Conservation (phyloP, 2,797 vertebrate species). For the Acanthiza pusilla region DNA sequence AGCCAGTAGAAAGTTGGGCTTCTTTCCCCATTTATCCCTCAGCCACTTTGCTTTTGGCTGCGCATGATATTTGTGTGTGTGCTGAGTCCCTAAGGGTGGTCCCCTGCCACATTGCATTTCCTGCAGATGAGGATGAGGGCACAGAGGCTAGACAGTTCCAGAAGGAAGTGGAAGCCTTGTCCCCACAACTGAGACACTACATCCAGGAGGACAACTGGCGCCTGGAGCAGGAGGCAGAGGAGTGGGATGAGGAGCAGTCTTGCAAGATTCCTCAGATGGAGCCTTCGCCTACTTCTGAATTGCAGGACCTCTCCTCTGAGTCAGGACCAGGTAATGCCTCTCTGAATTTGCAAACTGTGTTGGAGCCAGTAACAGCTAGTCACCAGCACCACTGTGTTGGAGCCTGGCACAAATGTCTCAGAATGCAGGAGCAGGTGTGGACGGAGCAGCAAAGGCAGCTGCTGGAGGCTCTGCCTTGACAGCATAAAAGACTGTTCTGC, state of each 20-base stretch:
- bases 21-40: not conserved
- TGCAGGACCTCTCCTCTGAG: slow-evolving; percentile 60
- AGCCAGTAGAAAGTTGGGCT: not conserved
- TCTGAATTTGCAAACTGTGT: not conserved
- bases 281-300: slow-evolving; percentile 31
- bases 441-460: not conserved
- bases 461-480: not conserved
- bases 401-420: not conserved
- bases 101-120: not conserved
- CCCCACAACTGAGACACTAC: slow-evolving; percentile 80
- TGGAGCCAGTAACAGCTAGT: not conserved
- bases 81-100: not conserved
- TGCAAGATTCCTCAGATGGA: slow-evolving; percentile 85
- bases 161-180: slow-evolving; percentile 82
- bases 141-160: slow-evolving; percentile 77
- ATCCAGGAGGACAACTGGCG: slow-evolving; percentile 90
- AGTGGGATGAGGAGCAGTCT: slow-evolving; percentile 90
- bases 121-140: slow-evolving; percentile 13
- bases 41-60: not conserved
- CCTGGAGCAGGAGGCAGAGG: slow-evolving; percentile 89
- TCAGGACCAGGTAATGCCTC: slow-evolving; percentile 53
- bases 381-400: not conserved
- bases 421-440: not conserved
- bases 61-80: rapidly evolving
- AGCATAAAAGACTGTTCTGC: not conserved